Percentiles rank a stretch among this genome's conserved stretches.
Conservation (phyloP, 1,140 invertebrate genomes). For the Danaus melanippus region DNA sequence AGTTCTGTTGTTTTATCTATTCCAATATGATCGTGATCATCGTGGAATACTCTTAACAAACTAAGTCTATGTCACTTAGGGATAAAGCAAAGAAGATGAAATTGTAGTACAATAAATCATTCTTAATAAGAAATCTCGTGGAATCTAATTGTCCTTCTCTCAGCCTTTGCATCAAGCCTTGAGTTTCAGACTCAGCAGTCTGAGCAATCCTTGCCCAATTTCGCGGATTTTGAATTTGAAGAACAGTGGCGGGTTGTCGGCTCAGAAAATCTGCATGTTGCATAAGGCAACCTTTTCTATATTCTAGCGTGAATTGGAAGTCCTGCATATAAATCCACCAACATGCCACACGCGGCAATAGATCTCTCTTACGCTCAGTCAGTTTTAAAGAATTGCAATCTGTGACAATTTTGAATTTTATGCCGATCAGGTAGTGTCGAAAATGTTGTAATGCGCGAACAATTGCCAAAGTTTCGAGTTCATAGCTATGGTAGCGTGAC, state of each 20-base stretch:
- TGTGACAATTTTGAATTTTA: too few species aligned
- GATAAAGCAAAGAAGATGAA: constrained; percentile 13
- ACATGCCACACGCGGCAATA: constrained; percentile 16
- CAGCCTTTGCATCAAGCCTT: constrained; percentile 5
- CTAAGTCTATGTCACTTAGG: constrained; percentile 19
- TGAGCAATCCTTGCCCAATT: constrained; percentile 22
- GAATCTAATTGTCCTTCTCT: constrained; percentile 7
- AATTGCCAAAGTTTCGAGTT: constrained; percentile 4
- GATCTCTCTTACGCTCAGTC: constrained; percentile 18
- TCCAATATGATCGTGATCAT: constrained; percentile 16
- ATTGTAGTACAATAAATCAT: too few species aligned
- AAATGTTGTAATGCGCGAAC: constrained; percentile 10
- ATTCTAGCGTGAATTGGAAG: constrained; percentile 13
- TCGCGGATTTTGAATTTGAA: constrained; percentile 10
- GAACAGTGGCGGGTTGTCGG: constrained; percentile 13
- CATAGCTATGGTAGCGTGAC: constrained; percentile 7
- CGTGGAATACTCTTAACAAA: constrained; percentile 17
- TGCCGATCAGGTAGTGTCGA: too few species aligned
- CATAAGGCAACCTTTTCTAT: constrained; percentile 14
- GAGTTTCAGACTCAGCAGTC: constrained; percentile 14
- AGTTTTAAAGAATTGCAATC: too few species aligned
- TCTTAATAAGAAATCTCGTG: too few species aligned
- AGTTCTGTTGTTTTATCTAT: constrained; percentile 18
- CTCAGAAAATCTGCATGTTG: constrained; percentile 20
- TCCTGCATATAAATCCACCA: constrained; percentile 21